Percentiles rank a stretch among this genome's conserved stretches.
phyloP scores from a whole-genome alignment of 1,140 invertebrate species.

The Euura saliciscinereae region DNA sequence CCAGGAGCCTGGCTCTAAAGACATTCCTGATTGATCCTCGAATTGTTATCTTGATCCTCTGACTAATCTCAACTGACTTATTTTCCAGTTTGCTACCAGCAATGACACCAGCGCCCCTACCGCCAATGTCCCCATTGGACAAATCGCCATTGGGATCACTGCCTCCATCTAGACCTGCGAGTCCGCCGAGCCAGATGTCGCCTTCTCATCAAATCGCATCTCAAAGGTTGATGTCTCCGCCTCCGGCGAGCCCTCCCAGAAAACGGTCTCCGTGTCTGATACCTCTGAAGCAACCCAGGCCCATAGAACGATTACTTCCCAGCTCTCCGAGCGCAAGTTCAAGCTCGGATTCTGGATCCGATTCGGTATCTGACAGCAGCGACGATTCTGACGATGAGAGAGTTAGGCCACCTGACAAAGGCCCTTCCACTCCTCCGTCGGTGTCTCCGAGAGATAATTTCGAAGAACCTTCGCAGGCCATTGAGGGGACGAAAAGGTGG shows the following conservation, averaged over 20 bases:
- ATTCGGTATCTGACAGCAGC: constrained; percentile 59
- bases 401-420: constrained; percentile 33
- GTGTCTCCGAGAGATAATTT: constrained; percentile 44
- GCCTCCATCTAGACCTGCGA: constrained; percentile 37
- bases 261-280: constrained; percentile 33
- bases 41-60: too few relatives aligned
- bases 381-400: constrained; percentile 62
- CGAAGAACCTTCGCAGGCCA: constrained; percentile 47
- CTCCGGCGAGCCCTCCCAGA: constrained; percentile 28
- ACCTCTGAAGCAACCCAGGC: constrained; percentile 48
- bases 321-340: constrained; percentile 55
- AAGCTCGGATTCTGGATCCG: constrained; percentile 61
- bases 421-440: constrained; percentile 47
- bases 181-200: constrained; percentile 20
- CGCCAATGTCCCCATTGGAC: constrained; percentile 48
- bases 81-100: constrained; percentile 34
- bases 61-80: not conserved
- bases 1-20: too few relatives aligned
- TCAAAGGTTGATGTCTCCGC: constrained; percentile 27
- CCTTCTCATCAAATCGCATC: constrained; percentile 12
- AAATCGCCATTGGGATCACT: constrained; percentile 43
- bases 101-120: constrained; percentile 42
- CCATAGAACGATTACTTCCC: constrained; percentile 42
- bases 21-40: too few relatives aligned
- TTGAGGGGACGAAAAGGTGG: constrained; percentile 58